Evolutionary conservation across 1,140 invertebrate genomes (phyloP), one percentile per base, ranked within the genome.

Genomic region (Trichogramma pretiosum): DNA sequence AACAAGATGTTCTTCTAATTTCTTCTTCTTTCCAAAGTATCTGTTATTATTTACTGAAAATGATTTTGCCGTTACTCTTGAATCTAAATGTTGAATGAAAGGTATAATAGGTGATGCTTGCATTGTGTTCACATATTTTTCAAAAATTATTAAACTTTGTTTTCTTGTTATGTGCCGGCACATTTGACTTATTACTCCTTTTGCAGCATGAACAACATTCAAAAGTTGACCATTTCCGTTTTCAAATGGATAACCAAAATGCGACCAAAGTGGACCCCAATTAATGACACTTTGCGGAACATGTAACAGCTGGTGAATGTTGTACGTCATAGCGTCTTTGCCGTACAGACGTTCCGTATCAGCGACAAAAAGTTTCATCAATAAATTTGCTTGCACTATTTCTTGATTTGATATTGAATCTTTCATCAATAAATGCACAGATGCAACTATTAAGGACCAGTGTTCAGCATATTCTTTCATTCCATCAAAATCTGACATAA

Each of bases 241-340:
- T 43, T 55, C 49, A 43, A 55, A 55, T n/a, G 37, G 5, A 33
- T 44, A 55, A 1, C 48, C 46, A 45, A 30, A 46, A 35, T 54
- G 53, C 1, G 48, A 17, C 4, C 16, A 26, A 8, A 54, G 28
- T 32, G 53, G 45, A 1, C 53, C 48, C 40, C 39, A 52, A 9
- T 49, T 41, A 28, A 34, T 32, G 1, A 55, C 49, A 18, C 46
- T 48, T 38, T 48, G 21, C 0, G 28, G 11, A 26, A 52, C 37
- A 39, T 55, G 53, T 14, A 21, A 5, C n/a, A 54, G 14, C 33
- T 50, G 49, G 37, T 54, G 53, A 3, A 48, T 8, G 14, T 54
- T 54, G 24, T 4, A 52, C 1, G 45, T 47, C 53, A 51, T 51
- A 9, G 48, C 48, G 1, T 24, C 24, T 50, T 37, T 28, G 3